A percentile compares a stretch with the other conserved stretches of the same genome.
phyloP scores from a whole-genome alignment of 1,140 invertebrate species.

The Cylas formicarius region DNA sequence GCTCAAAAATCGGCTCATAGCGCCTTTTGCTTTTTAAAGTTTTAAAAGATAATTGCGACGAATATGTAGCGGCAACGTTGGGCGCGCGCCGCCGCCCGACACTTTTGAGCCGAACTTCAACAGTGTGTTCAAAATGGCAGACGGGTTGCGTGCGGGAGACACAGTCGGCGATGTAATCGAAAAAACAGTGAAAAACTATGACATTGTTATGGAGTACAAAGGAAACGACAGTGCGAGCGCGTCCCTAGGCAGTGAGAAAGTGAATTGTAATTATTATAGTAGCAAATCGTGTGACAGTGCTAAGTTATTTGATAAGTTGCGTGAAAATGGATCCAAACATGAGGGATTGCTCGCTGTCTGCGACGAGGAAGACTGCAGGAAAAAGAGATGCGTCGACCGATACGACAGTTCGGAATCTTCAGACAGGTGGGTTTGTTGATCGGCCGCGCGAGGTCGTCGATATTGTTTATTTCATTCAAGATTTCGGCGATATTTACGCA shows the following conservation, averaged over 20 bases:
- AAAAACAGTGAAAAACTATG: constrained; percentile 31
- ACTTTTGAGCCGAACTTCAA: constrained; percentile 17
- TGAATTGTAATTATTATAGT: constrained; percentile 33
- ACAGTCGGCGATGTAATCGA: constrained; percentile 32
- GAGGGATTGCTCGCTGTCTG: constrained; percentile 30
- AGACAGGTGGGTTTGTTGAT: constrained; percentile 60
- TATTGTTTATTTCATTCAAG: constrained; percentile 17
- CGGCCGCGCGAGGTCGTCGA: constrained; percentile 4
- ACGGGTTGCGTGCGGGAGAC: constrained; percentile 41
- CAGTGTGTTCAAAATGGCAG: constrained; percentile 44
- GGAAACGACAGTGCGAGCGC: constrained; percentile 22
- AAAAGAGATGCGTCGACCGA: constrained; percentile 77
- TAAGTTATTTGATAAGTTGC: constrained; percentile 34
- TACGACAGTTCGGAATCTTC: constrained; percentile 84
- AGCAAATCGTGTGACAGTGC: constrained; percentile 35
- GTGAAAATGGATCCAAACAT: constrained; percentile 27
- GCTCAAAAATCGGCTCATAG: too few relatives aligned
- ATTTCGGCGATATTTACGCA: constrained; percentile 23
- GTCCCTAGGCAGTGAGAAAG: constrained; percentile 18
- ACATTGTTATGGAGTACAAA: constrained; percentile 24
- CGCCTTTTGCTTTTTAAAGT: too few relatives aligned
- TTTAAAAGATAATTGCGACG: constrained; percentile 16
- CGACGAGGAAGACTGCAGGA: constrained; percentile 54
- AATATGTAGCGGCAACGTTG: constrained; percentile 12
- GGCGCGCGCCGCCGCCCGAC: constrained; percentile 23